These are phyloP conservation scores for Tuberolachnus salignus DNA, from an alignment of 2,888 invertebrate genomes.

Conservation along the genomic window DNA sequence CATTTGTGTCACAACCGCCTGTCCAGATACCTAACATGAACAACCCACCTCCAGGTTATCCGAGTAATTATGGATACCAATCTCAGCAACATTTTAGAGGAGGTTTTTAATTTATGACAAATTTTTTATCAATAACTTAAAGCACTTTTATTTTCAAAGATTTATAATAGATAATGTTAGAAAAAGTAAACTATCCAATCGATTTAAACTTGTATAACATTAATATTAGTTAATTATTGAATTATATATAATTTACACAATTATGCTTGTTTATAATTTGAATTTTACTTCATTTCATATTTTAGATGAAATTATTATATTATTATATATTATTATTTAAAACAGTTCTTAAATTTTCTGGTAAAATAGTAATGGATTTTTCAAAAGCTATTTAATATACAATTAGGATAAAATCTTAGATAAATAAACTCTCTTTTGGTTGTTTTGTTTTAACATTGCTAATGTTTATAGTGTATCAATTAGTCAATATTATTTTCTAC, in stretches of 20 bases:
- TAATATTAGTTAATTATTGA: constrained; percentile 32
- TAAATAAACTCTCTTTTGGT: too few species aligned
- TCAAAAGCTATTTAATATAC: neutral
- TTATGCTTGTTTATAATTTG: constrained; percentile 20
- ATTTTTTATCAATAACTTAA: constrained; percentile 24
- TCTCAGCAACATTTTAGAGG: constrained; percentile 31
- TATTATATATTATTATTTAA: neutral
- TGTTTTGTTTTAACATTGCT: too few species aligned
- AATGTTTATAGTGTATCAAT: neutral
- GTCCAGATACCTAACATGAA: constrained; percentile 50
- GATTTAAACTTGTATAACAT: constrained; percentile 23
- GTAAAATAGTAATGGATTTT: neutral
- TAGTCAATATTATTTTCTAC: neutral
- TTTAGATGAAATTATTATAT: neutral
- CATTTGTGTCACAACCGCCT: constrained; percentile 36
- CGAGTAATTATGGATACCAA: constrained; percentile 34
- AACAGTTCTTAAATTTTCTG: neutral
- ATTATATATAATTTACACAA: neutral
- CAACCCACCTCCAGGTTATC: constrained; percentile 47
- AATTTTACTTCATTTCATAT: neutral
- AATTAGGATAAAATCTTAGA: too few species aligned
- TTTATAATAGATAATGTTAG: constrained; percentile 28
- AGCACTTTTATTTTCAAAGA: constrained; percentile 41
- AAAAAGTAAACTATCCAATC: constrained; percentile 5
- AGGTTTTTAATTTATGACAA: constrained; percentile 44